These are phyloP conservation scores for Tachypleus tridentatus DNA, from an alignment of 1,140 invertebrate species.

Conservation along the genomic window DNA sequence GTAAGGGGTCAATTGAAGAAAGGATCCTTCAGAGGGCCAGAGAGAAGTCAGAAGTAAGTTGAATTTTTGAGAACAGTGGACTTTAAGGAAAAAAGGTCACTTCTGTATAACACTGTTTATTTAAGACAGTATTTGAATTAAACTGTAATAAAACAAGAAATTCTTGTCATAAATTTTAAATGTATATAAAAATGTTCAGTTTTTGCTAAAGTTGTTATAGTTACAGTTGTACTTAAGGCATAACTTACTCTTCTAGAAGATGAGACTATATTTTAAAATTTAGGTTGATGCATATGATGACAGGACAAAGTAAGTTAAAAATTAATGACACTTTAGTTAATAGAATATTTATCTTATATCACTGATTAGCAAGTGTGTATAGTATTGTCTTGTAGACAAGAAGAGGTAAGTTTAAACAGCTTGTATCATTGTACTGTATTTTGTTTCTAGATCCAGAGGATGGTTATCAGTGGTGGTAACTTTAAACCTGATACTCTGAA, in stretches of 20 bases:
- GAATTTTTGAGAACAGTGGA: background rate
- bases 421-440: background rate
- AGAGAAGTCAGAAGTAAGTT: constrained; percentile 72
- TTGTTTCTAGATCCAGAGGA: constrained; percentile 73
- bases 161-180: too few species aligned
- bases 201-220: too few species aligned
- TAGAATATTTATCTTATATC: background rate
- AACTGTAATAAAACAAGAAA: too few species aligned
- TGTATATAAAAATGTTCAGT: too few species aligned
- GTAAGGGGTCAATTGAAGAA: constrained; percentile 84
- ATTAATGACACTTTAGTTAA: background rate
- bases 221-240: too few species aligned
- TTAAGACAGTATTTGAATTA: too few species aligned
- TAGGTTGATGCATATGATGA: background rate
- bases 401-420: background rate
- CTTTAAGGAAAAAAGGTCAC: too few species aligned
- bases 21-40: constrained; percentile 73
- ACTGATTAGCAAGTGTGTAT: background rate
- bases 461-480: constrained; percentile 94
- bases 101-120: too few species aligned
- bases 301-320: background rate
- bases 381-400: background rate
- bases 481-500: constrained; percentile 91
- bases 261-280: too few species aligned
- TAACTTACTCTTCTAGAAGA: too few species aligned